phyloP scores from a whole-genome alignment of 2,888 invertebrate genomes.

The Phortica magna region DNA sequence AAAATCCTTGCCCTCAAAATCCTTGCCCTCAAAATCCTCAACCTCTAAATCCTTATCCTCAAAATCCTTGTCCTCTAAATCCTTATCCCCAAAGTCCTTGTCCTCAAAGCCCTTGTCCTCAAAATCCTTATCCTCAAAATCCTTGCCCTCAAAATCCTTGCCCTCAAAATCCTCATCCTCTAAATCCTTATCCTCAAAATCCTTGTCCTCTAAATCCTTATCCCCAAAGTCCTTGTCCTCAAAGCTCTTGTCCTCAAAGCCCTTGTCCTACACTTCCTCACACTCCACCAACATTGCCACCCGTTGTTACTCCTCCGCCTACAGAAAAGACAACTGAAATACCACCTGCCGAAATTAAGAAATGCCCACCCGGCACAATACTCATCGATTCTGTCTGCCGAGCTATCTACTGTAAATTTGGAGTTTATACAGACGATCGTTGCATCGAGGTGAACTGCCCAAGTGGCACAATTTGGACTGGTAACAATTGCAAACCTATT shows the following conservation, averaged over 20 bases:
- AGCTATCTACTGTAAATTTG: constrained; percentile 61
- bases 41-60: not conserved
- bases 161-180: not conserved
- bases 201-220: not conserved
- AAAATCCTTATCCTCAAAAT: not conserved
- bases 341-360: constrained; percentile 43
- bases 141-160: not conserved
- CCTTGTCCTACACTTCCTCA: not conserved
- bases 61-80: not conserved
- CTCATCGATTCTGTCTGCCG: constrained; percentile 56
- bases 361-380: constrained; percentile 61
- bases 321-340: constrained; percentile 24
- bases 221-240: too few relatives aligned
- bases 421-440: constrained; percentile 50
- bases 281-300: not conserved
- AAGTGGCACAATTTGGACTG: constrained; percentile 63
- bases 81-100: not conserved
- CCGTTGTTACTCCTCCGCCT: not conserved
- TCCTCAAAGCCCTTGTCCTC: not conserved
- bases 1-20: not conserved
- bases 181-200: not conserved
- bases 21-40: not conserved
- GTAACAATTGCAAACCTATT: constrained; percentile 49
- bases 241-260: not conserved
- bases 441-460: constrained; percentile 64